Base-by-base conservation (phyloP, 1,140 invertebrate genomes). In the Alviniconcha marisindica region DNA sequence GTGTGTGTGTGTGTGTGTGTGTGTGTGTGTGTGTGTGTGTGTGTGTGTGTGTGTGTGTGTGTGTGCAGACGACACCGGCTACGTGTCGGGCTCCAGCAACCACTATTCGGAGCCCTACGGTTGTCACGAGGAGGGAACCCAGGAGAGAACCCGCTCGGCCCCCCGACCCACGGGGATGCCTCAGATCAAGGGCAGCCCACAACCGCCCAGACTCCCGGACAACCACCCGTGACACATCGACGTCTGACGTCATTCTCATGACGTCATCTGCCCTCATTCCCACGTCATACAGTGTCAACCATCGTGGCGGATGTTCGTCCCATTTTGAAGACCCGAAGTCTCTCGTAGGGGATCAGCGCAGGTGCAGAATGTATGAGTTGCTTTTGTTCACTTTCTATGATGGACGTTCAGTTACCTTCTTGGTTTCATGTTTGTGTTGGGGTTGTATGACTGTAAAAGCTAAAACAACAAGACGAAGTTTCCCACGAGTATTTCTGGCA, bases 51-150 rank as follows among this genome's bases (percentile, higher is more conserved):
- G 15, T 12, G 24, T 54, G 2, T 31, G 12, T 54, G 24, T 66
- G 31, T 60, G 15, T 77, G n/a, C 77, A 80, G 77, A 80, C 21
- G 77, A 80, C 24, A 80, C 77, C 4, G 77, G 77, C 77, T 80
- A 80, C 38, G 77, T 80, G 54, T 80, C 77, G 12, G 77, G 77
- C 21, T 80, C 77, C 54, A 80, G 77, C 48, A 80, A 80, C 77
- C 77, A 80, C 60, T 80, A 80, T 38, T 80, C 77, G 18, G 77
- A 80, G 60, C 77, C 77, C 3, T 80, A 80, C 31, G 77, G 54
- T 60, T 80, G 77, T 40, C 77, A 80, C 28, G 77, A 80, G 33
- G 77, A 80, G 38, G 60, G 77, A 24, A 80, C 77, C 24, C 36
- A 40, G 56, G 77, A 80, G 60, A 38, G 77, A 44, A 56, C 56